Percentiles rank a stretch among this genome's conserved stretches.
phyloP scores from a whole-genome alignment of 2,797 vertebrate species.

The Sandelia bainsii region DNA sequence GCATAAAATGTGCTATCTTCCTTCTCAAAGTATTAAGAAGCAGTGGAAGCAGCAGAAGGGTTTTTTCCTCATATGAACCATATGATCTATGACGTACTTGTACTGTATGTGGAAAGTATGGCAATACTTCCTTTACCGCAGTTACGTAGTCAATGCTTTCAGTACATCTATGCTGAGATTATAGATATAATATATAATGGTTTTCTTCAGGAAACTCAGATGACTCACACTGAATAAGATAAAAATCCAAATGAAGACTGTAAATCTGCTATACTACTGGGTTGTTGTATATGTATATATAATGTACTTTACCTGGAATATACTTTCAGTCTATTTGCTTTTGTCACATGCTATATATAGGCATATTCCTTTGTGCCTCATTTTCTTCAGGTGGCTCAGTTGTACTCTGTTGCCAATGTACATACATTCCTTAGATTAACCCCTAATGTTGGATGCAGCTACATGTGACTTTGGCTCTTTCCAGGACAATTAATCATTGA shows the following conservation, averaged over 20 bases:
- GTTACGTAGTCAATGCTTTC: slow-evolving; percentile 13
- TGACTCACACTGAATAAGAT: too few relatives aligned
- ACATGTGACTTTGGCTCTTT: slow-evolving; percentile 16
- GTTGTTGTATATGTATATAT: neutral
- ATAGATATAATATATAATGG: neutral
- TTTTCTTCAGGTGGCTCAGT: too few relatives aligned
- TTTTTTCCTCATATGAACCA: slow-evolving; percentile 15
- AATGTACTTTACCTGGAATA: neutral
- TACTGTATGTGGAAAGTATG: slow-evolving; percentile 2
- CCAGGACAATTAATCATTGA: neutral
- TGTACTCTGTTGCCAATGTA: neutral
- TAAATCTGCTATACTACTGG: neutral
- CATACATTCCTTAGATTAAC: slow-evolving; percentile 41
- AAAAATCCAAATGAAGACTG: neutral
- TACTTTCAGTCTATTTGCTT: neutral
- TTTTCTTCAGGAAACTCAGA: neutral
- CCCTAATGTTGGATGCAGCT: slow-evolving; percentile 13
- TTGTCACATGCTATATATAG: too few relatives aligned
- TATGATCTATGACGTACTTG: slow-evolving; percentile 12
- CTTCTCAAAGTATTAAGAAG: slow-evolving; percentile 1
- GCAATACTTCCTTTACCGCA: slow-evolving; percentile 20
- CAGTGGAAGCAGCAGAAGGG: neutral
- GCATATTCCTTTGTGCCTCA: slow-evolving; percentile 20
- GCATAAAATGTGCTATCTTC: neutral
- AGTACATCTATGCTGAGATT: neutral